Conservation (phyloP, 2,113 vertebrate species). For the Lanius collurio region DNA sequence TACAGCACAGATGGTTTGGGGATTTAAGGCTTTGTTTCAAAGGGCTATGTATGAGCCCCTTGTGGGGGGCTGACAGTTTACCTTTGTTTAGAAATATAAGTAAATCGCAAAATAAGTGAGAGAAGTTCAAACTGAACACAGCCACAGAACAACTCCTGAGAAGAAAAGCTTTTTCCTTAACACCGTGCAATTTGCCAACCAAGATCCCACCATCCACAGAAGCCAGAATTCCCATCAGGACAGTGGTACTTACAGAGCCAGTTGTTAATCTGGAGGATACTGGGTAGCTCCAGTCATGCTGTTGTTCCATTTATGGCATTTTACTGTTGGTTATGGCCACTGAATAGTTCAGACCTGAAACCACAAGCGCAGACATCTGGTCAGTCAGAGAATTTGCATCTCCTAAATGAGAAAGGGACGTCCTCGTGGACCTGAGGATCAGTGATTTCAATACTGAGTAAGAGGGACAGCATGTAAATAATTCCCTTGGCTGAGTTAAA, state of each 20-base stretch:
- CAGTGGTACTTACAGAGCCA: neutral
- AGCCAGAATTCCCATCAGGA: neutral
- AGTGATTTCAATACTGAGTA: fast-evolving
- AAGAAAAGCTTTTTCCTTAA: neutral
- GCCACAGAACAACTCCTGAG: neutral
- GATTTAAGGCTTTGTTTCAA: neutral
- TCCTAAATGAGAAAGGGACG: neutral
- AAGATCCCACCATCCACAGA: neutral
- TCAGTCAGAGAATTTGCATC: neutral
- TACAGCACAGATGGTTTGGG: neutral
- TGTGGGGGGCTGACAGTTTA: neutral
- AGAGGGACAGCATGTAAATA: fast-evolving
- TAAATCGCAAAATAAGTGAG: neutral
- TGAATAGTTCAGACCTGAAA: neutral
- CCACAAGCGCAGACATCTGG: neutral
- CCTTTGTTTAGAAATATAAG: neutral
- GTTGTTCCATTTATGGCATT: neutral
- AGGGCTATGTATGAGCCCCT: neutral
- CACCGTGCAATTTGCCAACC: neutral
- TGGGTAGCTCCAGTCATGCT: neutral
- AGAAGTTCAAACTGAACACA: neutral
- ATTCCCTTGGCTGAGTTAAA: neutral
- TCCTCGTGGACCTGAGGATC: too few species aligned
- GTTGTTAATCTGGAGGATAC: neutral
- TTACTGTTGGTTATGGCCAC: neutral